These are phyloP conservation scores for Dryobota labecula DNA, from an alignment of 2,888 invertebrate genomes.

Conservation along the genomic window DNA sequence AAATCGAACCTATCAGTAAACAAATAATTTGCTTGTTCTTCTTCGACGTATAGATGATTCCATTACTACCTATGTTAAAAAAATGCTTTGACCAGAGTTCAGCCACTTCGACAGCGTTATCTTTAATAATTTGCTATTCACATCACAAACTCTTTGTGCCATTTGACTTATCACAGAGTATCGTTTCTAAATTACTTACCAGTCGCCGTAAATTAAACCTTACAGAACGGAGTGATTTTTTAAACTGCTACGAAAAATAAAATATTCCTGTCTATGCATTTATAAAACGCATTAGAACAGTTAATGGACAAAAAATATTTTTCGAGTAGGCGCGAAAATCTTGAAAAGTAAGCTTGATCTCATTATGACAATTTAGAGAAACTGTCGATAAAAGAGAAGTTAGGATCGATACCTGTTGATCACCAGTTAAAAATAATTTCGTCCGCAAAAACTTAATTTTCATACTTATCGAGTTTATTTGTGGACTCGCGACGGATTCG, in stretches of 20 bases:
- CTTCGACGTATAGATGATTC: background rate
- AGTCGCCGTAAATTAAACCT: conserved; percentile 9
- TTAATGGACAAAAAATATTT: background rate
- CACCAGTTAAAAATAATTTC: conserved; percentile 73
- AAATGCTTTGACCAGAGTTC: background rate
- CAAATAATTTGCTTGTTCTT: background rate
- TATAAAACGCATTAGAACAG: conserved; percentile 1
- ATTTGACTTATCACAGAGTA: conserved; percentile 21
- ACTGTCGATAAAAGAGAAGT: conserved; percentile 42
- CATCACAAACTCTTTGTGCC: conserved; percentile 23
- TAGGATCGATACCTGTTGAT: conserved; percentile 75
- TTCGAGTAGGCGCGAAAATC: background rate
- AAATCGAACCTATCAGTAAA: background rate
- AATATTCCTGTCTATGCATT: conserved; percentile 12
- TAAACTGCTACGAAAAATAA: background rate
- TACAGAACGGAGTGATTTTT: background rate
- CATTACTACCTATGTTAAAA: background rate
- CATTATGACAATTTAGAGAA: conserved; percentile 19
- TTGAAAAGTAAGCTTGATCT: conserved; percentile 2
- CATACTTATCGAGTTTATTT: conserved; percentile 71
- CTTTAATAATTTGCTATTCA: conserved; percentile 20
- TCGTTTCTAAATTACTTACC: background rate
- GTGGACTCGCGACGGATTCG: conserved; percentile 68
- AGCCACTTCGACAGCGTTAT: no score
- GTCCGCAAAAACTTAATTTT: conserved; percentile 73